phyloP scores from a whole-genome alignment of 2,113 vertebrate species.

The Tautogolabrus adspersus region DNA sequence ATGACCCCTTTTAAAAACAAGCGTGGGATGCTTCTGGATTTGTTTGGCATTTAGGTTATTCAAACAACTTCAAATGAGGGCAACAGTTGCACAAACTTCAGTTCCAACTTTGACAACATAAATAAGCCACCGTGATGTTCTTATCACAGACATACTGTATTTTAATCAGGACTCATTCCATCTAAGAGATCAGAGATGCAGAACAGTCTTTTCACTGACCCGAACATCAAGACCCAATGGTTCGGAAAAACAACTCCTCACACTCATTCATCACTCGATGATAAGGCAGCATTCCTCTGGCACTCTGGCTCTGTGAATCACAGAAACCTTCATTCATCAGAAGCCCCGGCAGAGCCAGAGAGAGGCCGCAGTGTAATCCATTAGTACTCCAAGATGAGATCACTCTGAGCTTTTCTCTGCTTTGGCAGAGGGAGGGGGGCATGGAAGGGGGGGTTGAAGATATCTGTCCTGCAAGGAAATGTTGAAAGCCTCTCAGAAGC shows the following conservation, averaged over 20 bases:
- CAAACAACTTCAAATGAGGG: background rate
- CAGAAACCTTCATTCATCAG: slow-evolving; percentile 62
- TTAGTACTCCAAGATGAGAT: slow-evolving; percentile 54
- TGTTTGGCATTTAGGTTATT: background rate
- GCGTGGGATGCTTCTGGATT: background rate
- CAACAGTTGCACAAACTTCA: background rate
- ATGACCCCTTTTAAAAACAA: slow-evolving; percentile 1
- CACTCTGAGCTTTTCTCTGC: slow-evolving; percentile 40
- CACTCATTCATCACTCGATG: slow-evolving; percentile 58
- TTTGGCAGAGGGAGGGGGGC: background rate
- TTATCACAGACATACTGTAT: background rate
- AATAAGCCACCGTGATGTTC: background rate
- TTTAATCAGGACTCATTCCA: background rate
- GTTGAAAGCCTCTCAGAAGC: slow-evolving; percentile 49
- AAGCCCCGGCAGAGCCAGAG: slow-evolving; percentile 33
- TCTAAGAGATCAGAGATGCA: background rate
- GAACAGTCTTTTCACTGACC: slow-evolving; percentile 16
- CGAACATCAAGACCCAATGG: slow-evolving; percentile 13
- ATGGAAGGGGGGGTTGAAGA: background rate
- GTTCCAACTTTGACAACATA: background rate
- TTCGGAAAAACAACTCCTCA: slow-evolving; percentile 18
- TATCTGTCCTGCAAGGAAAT: slow-evolving; percentile 47
- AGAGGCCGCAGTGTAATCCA: slow-evolving; percentile 49
- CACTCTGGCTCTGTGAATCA: slow-evolving; percentile 45
- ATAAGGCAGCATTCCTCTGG: slow-evolving; percentile 69